Evolutionary conservation across 1,140 invertebrate genomes (phyloP).

Genomic region (Drosophila yakuba): DNA sequence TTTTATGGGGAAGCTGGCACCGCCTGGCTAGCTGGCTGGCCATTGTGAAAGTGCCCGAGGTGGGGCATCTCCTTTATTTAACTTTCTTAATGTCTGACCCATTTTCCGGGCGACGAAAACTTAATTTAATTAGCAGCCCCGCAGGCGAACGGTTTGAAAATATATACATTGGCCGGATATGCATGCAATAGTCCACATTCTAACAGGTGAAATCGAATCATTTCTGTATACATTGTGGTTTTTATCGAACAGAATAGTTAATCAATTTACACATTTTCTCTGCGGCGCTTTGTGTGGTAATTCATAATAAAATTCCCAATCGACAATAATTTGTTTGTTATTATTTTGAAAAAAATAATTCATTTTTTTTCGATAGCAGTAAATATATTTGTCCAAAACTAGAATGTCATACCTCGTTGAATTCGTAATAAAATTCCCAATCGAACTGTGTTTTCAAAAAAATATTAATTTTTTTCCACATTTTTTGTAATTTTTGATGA

Average conservation of each 20-base stretch:
- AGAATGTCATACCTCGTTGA: too few relatives aligned
- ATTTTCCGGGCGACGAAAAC: constrained; percentile 22
- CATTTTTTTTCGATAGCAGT: too few relatives aligned
- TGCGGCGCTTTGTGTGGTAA: neutral
- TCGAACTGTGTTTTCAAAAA: too few relatives aligned
- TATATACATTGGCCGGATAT: constrained; percentile 1
- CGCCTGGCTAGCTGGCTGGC: constrained; percentile 11
- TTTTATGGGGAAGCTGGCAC: constrained; percentile 28
- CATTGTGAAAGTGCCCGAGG: neutral
- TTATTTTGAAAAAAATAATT: too few relatives aligned
- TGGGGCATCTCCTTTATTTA: constrained; percentile 12
- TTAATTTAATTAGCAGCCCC: constrained; percentile 37
- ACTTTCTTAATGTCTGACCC: constrained; percentile 34
- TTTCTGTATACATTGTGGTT: neutral
- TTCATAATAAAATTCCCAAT: too few relatives aligned
- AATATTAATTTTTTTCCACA: too few relatives aligned
- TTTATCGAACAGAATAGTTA: neutral
- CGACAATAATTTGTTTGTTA: too few relatives aligned
- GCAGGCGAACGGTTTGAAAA: neutral
- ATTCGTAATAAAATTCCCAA: too few relatives aligned
- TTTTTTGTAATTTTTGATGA: too few relatives aligned
- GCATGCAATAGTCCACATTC: too few relatives aligned
- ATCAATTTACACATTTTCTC: constrained; percentile 1
- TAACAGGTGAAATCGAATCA: neutral
- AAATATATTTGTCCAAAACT: too few relatives aligned